Evolutionary conservation across 2,888 invertebrate genomes (phyloP).

Genomic region (Drosophila putrida): DNA sequence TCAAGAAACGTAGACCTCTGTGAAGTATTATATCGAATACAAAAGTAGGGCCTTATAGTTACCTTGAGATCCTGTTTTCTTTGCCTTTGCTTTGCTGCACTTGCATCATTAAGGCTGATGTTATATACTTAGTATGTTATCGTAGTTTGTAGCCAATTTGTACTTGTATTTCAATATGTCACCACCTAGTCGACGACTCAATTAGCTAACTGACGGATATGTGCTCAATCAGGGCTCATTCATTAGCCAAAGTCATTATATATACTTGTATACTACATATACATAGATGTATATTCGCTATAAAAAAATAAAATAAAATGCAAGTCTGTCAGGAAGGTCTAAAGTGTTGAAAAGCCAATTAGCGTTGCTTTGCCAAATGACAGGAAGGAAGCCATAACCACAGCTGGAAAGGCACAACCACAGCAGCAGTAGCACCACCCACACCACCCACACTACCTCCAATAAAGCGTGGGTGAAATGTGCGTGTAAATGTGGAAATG

Average conservation of each 20-base stretch:
- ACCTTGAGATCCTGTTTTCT: background rate
- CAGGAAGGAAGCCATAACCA: slow-evolving; percentile 78
- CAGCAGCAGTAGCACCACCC: slow-evolving; percentile 4
- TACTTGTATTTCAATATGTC: slow-evolving; percentile 52
- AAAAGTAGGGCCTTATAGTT: background rate
- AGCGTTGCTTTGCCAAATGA: slow-evolving; percentile 66
- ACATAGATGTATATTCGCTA: background rate
- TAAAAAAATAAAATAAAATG: slow-evolving; percentile 11
- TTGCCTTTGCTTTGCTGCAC: background rate
- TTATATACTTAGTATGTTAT: background rate
- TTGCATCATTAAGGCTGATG: background rate
- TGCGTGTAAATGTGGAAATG: slow-evolving; percentile 54
- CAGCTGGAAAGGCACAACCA: slow-evolving; percentile 28
- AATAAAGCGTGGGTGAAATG: slow-evolving; percentile 25
- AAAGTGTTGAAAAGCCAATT: slow-evolving; percentile 79
- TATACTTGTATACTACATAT: slow-evolving; percentile 4
- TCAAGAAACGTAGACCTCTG: background rate
- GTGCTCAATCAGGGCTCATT: slow-evolving; percentile 70
- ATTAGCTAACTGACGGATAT: slow-evolving; percentile 79
- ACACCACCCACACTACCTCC: background rate
- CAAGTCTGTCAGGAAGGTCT: slow-evolving; percentile 63
- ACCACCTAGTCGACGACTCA: slow-evolving; percentile 76
- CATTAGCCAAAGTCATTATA: slow-evolving; percentile 50
- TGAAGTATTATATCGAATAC: background rate
- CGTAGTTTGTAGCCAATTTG: slow-evolving; percentile 48